Evolutionary conservation across 2,888 invertebrate species (phyloP).

Genomic region (Meliscaeva auricollis): DNA sequence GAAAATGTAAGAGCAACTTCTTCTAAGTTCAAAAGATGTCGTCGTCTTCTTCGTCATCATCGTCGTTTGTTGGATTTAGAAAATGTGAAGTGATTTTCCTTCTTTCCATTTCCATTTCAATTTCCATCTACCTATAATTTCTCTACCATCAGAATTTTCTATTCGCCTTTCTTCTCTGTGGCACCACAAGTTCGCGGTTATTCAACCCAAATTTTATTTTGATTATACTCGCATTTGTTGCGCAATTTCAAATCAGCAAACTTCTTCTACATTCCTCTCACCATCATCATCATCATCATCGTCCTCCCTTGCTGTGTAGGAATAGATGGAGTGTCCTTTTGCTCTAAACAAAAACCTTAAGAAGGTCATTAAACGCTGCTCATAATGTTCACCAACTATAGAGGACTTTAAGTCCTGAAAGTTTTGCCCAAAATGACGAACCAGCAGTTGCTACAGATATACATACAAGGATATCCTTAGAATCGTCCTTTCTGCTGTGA

Average conservation of each 20-base stretch:
- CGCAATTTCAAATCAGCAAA: slow-evolving; percentile 67
- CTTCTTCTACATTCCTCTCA: background rate
- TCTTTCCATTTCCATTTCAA: background rate
- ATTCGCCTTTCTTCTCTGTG: background rate
- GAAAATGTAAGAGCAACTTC: background rate
- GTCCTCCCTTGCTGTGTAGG: slow-evolving; percentile 3
- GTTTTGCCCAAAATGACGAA: slow-evolving; percentile 26
- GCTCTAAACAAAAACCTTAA: slow-evolving; percentile 35
- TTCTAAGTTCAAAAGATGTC: slow-evolving; percentile 54
- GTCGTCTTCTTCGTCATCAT: no score
- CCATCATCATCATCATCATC: background rate
- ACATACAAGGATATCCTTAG: no score
- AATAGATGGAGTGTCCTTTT: slow-evolving; percentile 9
- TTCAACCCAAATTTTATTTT: slow-evolving; percentile 70
- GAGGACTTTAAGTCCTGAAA: slow-evolving; percentile 34
- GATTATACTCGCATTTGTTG: slow-evolving; percentile 73
- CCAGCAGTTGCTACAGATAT: background rate
- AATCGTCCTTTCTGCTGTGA: background rate
- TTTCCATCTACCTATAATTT: background rate
- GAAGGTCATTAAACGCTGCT: slow-evolving; percentile 69
- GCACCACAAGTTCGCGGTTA: slow-evolving; percentile 61
- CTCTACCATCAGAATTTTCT: background rate
- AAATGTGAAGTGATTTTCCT: slow-evolving; percentile 15
- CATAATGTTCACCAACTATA: background rate
- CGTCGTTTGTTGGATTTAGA: slow-evolving; percentile 20